Conservation (phyloP, 1,140 invertebrate genomes). For the Ceratina australensis region DNA sequence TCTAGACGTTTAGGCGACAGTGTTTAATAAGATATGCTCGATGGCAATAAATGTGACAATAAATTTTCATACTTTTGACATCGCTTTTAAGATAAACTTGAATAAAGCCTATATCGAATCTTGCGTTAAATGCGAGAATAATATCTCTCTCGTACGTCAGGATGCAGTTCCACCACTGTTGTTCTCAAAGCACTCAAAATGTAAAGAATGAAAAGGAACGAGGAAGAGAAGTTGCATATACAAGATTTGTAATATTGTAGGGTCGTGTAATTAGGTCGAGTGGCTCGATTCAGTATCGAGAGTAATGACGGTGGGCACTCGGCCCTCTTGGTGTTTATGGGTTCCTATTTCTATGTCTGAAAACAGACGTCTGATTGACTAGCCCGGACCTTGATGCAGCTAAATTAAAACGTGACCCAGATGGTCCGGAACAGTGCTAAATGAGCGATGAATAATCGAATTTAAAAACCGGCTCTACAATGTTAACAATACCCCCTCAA, state of each 20-base stretch:
- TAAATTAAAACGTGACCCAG: constrained; percentile 59
- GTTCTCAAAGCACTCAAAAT: neutral
- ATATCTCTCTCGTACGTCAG: no score
- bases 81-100: no score
- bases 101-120: no score
- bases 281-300: constrained; percentile 45
- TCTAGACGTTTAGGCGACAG: no score
- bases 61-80: no score
- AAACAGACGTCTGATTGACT: constrained; percentile 60
- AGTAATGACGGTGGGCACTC: constrained; percentile 28
- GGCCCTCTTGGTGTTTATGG: constrained; percentile 36
- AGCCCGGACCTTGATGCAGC: constrained; percentile 47
- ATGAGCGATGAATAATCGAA: constrained; percentile 38
- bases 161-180: neutral
- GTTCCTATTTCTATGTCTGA: constrained; percentile 58
- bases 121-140: no score
- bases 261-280: constrained; percentile 60
- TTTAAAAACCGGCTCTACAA: constrained; percentile 7
- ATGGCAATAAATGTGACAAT: no score
- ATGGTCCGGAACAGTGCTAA: constrained; percentile 38
- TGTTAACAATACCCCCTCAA: neutral
- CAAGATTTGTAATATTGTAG: constrained; percentile 38
- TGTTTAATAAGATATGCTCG: no score
- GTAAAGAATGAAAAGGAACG: neutral
- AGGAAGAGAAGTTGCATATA: constrained; percentile 4